Evolutionary conservation across 2,797 vertebrate species (phyloP).

Genomic region (Myotis findleyi): DNA sequence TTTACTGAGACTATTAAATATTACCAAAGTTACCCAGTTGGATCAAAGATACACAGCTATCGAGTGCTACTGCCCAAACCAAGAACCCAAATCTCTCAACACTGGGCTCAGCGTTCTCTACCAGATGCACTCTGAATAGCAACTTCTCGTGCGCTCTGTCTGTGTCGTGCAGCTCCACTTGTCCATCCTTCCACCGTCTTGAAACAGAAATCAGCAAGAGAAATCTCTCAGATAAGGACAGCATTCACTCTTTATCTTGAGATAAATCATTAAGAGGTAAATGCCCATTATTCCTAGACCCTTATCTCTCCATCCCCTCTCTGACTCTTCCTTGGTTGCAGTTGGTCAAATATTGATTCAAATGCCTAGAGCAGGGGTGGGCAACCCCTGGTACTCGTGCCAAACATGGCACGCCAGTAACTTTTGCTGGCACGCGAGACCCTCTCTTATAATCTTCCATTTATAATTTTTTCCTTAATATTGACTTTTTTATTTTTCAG

Average conservation of each 20-base stretch:
- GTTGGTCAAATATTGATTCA: background rate
- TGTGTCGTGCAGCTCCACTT: background rate
- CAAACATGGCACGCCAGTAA: no score
- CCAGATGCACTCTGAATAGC: background rate
- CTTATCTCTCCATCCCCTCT: background rate
- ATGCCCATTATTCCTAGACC: background rate
- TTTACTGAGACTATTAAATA: slow-evolving; percentile 24
- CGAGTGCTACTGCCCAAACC: background rate
- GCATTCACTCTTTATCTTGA: background rate
- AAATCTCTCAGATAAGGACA: background rate
- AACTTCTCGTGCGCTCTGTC: background rate
- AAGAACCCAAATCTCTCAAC: background rate
- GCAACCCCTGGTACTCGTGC: no score
- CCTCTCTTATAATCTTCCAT: no score
- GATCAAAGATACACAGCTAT: background rate
- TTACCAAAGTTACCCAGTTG: background rate
- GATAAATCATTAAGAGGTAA: background rate
- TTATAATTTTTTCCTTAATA: no score
- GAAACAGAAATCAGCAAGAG: slow-evolving; percentile 9
- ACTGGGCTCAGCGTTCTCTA: background rate
- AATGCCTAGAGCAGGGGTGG: background rate
- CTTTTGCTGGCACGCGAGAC: no score
- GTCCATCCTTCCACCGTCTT: background rate
- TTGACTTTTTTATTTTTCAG: no score
- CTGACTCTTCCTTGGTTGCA: background rate